Conservation (phyloP, 2,113 vertebrate species). For the Myodes glareolus region DNA sequence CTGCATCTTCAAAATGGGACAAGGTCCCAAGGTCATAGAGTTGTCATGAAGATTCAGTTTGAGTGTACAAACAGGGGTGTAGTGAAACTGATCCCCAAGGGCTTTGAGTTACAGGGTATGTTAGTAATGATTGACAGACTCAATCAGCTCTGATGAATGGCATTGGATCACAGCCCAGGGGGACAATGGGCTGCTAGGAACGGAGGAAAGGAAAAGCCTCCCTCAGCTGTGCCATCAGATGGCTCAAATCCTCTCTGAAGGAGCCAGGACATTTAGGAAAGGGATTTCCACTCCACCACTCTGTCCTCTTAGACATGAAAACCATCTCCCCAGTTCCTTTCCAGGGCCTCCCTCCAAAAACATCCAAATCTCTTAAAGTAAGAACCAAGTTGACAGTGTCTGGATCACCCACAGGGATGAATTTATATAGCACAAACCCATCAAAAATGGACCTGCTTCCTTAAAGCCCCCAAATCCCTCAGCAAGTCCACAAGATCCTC, state of each 20-base stretch:
- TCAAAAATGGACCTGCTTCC: background rate
- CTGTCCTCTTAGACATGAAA: background rate
- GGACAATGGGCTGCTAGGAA: background rate
- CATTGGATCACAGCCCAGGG: background rate
- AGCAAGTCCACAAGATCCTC: background rate
- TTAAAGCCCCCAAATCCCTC: background rate
- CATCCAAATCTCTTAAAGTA: background rate
- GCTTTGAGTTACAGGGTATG: rapidly evolving
- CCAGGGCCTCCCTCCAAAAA: background rate
- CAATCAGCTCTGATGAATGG: too few relatives aligned
- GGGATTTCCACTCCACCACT: background rate
- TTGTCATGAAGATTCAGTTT: background rate
- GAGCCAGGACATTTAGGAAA: background rate
- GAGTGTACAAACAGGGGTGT: too few relatives aligned
- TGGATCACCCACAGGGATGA: background rate
- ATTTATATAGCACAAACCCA: background rate
- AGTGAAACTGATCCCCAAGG: rapidly evolving
- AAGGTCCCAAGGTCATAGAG: background rate
- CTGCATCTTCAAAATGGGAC: background rate
- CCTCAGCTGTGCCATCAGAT: background rate
- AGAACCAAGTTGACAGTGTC: background rate
- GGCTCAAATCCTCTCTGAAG: background rate
- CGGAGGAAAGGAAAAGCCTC: background rate
- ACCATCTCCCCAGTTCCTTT: background rate
- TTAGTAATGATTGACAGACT: background rate